Conservation (phyloP, 92 coral and sea anemone genomes). For the Porites rus region DNA sequence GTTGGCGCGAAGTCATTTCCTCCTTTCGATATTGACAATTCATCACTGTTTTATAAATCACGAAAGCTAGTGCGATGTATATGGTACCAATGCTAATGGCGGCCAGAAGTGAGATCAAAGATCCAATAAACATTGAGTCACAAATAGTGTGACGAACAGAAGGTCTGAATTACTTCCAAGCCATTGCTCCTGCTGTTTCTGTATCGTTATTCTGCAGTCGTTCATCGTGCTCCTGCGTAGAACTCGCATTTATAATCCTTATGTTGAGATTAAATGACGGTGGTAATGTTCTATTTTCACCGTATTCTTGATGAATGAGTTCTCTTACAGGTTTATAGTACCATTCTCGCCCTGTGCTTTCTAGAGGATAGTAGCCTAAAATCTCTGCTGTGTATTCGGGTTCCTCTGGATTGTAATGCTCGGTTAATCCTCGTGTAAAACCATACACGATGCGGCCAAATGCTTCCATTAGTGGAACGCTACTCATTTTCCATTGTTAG, state of each 20-base stretch:
- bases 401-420: background rate
- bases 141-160: background rate
- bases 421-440: background rate
- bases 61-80: background rate
- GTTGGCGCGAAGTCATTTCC: background rate
- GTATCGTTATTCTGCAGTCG: background rate
- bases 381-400: background rate
- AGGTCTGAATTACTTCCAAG: constrained; percentile 18
- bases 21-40: background rate
- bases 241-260: background rate
- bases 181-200: background rate
- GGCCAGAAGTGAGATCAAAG: background rate
- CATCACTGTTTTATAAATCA: background rate
- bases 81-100: background rate
- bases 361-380: background rate
- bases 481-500: background rate
- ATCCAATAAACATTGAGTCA: background rate
- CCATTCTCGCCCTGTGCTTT: constrained; percentile 12
- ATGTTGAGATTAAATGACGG: background rate
- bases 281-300: background rate
- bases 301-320: background rate
- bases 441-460: background rate
- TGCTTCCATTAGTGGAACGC: background rate
- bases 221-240: background rate
- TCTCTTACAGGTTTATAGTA: background rate